phyloP scores from a whole-genome alignment of 2,888 invertebrate genomes.

The Spodoptera littoralis region DNA sequence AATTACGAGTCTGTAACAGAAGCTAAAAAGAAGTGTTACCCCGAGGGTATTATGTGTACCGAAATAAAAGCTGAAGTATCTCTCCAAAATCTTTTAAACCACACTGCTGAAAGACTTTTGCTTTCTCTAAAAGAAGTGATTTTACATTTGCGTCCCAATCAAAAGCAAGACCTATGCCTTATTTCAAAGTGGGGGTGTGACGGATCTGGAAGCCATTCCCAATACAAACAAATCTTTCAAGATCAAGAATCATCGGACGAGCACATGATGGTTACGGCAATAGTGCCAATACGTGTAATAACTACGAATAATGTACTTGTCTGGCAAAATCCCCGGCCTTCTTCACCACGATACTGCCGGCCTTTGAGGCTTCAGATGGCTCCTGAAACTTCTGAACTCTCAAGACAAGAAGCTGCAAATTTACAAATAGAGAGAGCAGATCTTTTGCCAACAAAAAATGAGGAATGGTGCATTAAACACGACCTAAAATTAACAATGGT shows the following conservation, averaged over 20 bases:
- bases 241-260: constrained; percentile 14
- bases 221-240: constrained; percentile 39
- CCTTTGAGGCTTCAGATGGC: constrained; percentile 27
- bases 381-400: constrained; percentile 30
- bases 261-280: constrained; percentile 19
- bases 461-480: constrained; percentile 14
- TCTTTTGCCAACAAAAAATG: constrained; percentile 11
- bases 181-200: constrained; percentile 32
- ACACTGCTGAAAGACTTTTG: constrained; percentile 18
- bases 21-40: constrained; percentile 18
- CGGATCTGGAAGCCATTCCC: constrained; percentile 31
- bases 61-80: constrained; percentile 23
- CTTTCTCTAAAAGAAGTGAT: constrained; percentile 14
- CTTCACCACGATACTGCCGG: constrained; percentile 35
- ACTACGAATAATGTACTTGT: constrained; percentile 15
- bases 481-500: constrained; percentile 39
- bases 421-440: constrained; percentile 11
- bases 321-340: constrained; percentile 39
- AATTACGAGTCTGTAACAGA: constrained; percentile 30
- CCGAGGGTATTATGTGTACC: constrained; percentile 14
- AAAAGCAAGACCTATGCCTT: constrained; percentile 1
- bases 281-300: constrained; percentile 21
- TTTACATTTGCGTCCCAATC: constrained; percentile 1
- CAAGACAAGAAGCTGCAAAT: constrained; percentile 17
- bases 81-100: constrained; percentile 18